Conservation (phyloP, 2,113 vertebrate genomes). For the Tringa solitaria region DNA sequence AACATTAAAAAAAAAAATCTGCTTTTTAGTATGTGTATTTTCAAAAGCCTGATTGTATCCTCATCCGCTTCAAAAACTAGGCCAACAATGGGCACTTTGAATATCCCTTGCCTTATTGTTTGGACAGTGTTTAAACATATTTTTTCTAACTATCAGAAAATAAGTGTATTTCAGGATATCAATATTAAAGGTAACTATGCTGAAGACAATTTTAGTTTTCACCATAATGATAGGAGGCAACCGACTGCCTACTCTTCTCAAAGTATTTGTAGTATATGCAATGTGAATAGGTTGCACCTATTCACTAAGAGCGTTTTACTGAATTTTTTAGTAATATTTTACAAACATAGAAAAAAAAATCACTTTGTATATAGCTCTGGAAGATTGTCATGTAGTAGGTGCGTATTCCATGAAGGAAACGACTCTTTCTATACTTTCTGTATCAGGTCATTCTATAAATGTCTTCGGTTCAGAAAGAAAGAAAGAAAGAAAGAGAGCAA, state of each 20-base stretch:
- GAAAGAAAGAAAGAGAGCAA: no score
- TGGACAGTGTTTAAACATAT: not conserved
- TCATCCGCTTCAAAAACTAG: not conserved
- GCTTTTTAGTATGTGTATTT: not conserved
- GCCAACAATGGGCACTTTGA: not conserved
- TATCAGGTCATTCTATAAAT: not conserved
- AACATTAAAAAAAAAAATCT: not conserved
- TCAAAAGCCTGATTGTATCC: not conserved
- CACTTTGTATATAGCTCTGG: not conserved
- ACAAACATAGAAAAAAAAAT: not conserved
- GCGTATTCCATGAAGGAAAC: not conserved
- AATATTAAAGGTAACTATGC: not conserved
- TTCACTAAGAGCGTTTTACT: not conserved
- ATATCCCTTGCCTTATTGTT: not conserved
- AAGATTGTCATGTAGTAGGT: not conserved
- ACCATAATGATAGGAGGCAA: not conserved
- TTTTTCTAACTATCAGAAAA: not conserved
- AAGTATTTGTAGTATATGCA: not conserved
- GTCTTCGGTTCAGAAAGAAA: not conserved
- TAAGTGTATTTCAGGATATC: not conserved
- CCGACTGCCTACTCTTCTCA: not conserved
- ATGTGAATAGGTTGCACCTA: not conserved
- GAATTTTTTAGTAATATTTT: not conserved
- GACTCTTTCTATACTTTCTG: not conserved
- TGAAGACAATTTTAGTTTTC: not conserved